These are phyloP conservation scores for Idris sp. DNA, from an alignment of 1,140 invertebrate species.

Conservation along the genomic window DNA sequence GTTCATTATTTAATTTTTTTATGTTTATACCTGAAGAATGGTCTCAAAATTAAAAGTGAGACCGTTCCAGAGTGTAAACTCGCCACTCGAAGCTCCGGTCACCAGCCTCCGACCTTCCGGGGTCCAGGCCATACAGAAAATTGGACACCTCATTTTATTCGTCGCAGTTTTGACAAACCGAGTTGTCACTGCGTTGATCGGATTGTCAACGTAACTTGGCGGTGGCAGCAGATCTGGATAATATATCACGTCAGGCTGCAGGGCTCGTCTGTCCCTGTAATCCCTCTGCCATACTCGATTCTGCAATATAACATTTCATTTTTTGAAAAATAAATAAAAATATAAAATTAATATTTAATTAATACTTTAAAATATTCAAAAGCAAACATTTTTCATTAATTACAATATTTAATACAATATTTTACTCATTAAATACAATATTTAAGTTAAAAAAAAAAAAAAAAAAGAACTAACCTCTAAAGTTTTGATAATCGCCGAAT, in stretches of 20 bases:
- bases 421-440: slow-evolving; percentile 3
- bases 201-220: slow-evolving; percentile 93
- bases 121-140: slow-evolving; percentile 99
- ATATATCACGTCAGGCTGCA: slow-evolving; percentile 95
- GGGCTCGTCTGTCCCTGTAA: slow-evolving; percentile 88
- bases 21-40: slow-evolving; percentile 91
- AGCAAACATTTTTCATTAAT: too few relatives aligned
- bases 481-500: slow-evolving; percentile 95
- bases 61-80: slow-evolving; percentile 99
- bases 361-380: too few relatives aligned
- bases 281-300: slow-evolving; percentile 96
- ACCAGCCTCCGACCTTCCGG: slow-evolving; percentile 98
- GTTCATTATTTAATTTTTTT: too few relatives aligned
- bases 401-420: background rate
- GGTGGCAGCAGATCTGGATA: slow-evolving; percentile 93
- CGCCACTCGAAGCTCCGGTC: slow-evolving; percentile 98
- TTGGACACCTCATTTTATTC: slow-evolving; percentile 99
- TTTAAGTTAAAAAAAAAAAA: slow-evolving; percentile 4
- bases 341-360: too few relatives aligned
- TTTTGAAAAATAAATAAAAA: too few relatives aligned
- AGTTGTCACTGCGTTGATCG: slow-evolving; percentile 97
- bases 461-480: slow-evolving; percentile 83
- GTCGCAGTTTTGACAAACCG: slow-evolving; percentile 98
- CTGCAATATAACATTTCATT: slow-evolving; percentile 80
- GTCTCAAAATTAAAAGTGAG: slow-evolving; percentile 99